Evolutionary conservation across 2,113 vertebrate species (phyloP).

Genomic region (Caracal caracal): DNA sequence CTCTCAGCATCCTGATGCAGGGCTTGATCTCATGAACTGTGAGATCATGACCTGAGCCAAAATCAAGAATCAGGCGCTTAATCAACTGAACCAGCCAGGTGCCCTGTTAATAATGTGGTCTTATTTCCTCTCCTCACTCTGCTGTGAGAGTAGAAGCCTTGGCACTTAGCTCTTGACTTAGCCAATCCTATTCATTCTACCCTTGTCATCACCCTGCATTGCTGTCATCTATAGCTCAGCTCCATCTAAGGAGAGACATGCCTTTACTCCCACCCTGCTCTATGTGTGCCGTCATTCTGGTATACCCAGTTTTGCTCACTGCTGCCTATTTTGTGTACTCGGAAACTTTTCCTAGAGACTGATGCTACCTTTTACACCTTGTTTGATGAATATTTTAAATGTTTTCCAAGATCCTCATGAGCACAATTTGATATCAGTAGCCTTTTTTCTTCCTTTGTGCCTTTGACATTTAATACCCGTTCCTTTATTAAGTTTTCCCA

Average conservation of each 20-base stretch:
- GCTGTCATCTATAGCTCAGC: neutral
- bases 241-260: neutral
- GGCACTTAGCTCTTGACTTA: neutral
- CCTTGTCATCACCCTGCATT: neutral
- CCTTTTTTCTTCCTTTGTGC: neutral
- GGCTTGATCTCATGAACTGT: no score
- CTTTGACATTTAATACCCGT: constrained; percentile 15
- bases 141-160: constrained; percentile 13
- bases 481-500: neutral
- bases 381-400: constrained; percentile 20
- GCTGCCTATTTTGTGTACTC: neutral
- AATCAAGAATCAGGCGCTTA: no score
- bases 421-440: neutral
- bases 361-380: constrained; percentile 28
- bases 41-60: no score
- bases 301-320: neutral
- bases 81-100: no score
- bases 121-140: neutral
- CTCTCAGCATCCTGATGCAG: no score
- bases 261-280: neutral
- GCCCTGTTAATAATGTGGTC: neutral
- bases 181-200: neutral
- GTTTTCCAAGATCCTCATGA: neutral
- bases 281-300: neutral
- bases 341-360: constrained; percentile 4